Percentiles rank a stretch among this genome's conserved stretches.
These are phyloP conservation scores for Chymomyza caudatula DNA, from an alignment of 2,888 invertebrate species.

Conservation along the genomic window DNA sequence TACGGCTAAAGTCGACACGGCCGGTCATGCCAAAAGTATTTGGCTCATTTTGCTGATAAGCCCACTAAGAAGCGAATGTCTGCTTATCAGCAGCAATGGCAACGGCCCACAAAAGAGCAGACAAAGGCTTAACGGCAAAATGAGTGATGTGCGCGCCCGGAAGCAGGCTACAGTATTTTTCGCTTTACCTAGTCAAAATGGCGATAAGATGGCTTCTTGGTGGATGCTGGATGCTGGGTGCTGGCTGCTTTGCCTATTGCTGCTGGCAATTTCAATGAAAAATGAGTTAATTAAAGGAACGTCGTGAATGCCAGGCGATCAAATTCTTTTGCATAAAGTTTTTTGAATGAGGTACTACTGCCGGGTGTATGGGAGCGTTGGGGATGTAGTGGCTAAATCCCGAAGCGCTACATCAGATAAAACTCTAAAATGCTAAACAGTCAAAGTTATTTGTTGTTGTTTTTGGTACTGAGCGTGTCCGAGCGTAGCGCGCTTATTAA, in stretches of 20 bases:
- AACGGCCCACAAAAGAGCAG: slow-evolving; percentile 4
- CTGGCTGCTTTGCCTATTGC: slow-evolving; percentile 25
- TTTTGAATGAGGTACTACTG: not conserved
- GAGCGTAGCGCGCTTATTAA: slow-evolving; percentile 69
- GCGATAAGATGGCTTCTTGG: slow-evolving; percentile 58
- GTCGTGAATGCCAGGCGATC: slow-evolving; percentile 60
- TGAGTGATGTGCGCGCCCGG: slow-evolving; percentile 58
- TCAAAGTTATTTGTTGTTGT: slow-evolving; percentile 20
- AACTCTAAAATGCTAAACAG: slow-evolving; percentile 56
- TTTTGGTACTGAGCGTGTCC: slow-evolving; percentile 32
- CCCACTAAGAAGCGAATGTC: slow-evolving; percentile 1
- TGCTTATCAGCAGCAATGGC: slow-evolving; percentile 44
- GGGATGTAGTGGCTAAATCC: not conserved
- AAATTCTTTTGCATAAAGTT: slow-evolving; percentile 49
- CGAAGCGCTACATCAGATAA: slow-evolving; percentile 37
- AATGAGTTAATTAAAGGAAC: slow-evolving; percentile 77
- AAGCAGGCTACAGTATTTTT: slow-evolving; percentile 38
- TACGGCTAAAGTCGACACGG: not conserved
- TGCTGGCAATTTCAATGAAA: slow-evolving; percentile 73
- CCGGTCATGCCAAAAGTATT: not conserved
- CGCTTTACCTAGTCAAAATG: slow-evolving; percentile 9
- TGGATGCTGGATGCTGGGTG: not conserved
- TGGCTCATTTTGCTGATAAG: slow-evolving; percentile 12
- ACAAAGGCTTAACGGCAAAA: slow-evolving; percentile 52
- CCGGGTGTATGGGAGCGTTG: slow-evolving; percentile 3